These are phyloP conservation scores for Bembecia ichneumoniformis DNA, from an alignment of 2,888 invertebrate genomes.

Conservation along the genomic window DNA sequence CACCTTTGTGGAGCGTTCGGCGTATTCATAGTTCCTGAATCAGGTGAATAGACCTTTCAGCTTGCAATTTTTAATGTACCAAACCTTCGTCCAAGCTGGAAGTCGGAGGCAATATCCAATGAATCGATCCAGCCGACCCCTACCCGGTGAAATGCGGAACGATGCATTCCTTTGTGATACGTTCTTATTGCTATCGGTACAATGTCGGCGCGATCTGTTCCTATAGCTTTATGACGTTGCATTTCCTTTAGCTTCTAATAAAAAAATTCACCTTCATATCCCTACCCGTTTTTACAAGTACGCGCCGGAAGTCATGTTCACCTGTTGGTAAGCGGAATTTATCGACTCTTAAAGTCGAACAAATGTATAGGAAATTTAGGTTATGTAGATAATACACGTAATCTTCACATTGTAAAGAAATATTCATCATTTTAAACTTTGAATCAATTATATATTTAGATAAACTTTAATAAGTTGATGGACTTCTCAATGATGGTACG, in stretches of 20 bases:
- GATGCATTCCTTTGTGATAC: conserved; percentile 29
- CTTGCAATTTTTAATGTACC: conserved; percentile 29
- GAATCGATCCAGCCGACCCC: conserved; percentile 14
- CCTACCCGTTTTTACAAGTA: too few relatives aligned
- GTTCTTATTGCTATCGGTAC: conserved; percentile 29
- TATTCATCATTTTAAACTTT: too few relatives aligned
- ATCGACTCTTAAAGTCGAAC: too few relatives aligned
- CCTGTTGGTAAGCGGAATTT: too few relatives aligned
- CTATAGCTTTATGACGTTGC: conserved; percentile 25
- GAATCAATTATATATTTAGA: too few relatives aligned
- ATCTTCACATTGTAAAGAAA: too few relatives aligned
- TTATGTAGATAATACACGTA: too few relatives aligned
- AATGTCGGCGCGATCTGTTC: conserved; percentile 30
- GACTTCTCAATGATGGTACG: too few relatives aligned
- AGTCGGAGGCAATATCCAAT: neutral
- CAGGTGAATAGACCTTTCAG: conserved; percentile 27
- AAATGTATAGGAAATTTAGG: too few relatives aligned
- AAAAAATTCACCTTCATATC: conserved; percentile 20
- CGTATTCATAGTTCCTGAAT: conserved; percentile 20
- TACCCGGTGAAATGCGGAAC: conserved; percentile 19
- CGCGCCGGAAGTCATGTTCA: too few relatives aligned
- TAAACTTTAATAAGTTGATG: too few relatives aligned
- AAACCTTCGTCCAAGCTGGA: conserved; percentile 7
- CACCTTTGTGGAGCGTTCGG: conserved; percentile 3
- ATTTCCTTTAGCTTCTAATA: conserved; percentile 26